phyloP scores from a whole-genome alignment of 2,113 vertebrate species.

The Bubo blakistoni region DNA sequence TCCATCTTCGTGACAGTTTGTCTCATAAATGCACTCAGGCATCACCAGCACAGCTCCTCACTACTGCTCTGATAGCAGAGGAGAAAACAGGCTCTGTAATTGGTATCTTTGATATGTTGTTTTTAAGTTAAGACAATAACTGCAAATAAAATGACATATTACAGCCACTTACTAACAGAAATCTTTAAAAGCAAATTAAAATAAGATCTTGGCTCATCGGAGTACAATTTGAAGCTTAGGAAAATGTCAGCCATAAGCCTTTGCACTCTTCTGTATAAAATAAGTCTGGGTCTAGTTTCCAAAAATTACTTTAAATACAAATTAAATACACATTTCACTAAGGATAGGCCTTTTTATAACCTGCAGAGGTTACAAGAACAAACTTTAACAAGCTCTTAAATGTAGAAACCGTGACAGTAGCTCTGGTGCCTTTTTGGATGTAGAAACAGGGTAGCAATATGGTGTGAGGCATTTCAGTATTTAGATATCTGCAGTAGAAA shows the following conservation, averaged over 20 bases:
- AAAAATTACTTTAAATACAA: neutral
- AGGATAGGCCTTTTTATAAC: neutral
- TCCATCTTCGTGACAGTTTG: neutral
- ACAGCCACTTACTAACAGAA: neutral
- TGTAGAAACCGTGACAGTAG: neutral
- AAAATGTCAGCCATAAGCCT: neutral
- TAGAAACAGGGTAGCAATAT: neutral
- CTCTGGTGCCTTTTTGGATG: neutral
- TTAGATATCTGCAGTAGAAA: neutral
- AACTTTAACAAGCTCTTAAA: neutral
- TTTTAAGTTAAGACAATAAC: neutral
- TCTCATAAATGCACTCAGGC: neutral
- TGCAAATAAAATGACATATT: neutral
- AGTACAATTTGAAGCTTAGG: slow-evolving; percentile 1
- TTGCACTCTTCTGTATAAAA: neutral
- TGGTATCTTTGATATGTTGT: neutral
- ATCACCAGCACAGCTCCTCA: neutral
- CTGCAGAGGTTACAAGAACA: neutral
- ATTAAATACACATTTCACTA: neutral
- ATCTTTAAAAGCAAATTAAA: slow-evolving; percentile 6
- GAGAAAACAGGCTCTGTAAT: neutral
- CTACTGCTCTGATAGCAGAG: neutral
- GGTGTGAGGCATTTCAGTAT: neutral
- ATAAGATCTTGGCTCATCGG: neutral
- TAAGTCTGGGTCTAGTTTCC: neutral